Evolutionary conservation across 2,113 vertebrate species (phyloP).

Genomic region (Gulo gulo): DNA sequence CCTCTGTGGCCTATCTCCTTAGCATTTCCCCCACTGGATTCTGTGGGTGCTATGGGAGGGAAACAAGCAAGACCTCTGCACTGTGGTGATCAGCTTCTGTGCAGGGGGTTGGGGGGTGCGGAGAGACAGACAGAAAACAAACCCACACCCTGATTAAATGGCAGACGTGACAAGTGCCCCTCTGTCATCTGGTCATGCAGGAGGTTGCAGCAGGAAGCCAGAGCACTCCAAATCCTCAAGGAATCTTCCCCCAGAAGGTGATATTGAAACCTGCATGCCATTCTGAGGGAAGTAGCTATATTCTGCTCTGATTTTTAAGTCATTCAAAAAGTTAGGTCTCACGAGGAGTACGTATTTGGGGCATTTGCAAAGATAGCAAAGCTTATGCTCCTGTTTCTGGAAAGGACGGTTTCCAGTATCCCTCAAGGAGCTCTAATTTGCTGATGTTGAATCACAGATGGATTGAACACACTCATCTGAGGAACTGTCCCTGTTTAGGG

Average conservation of each 20-base stretch:
- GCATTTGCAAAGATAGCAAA: background rate
- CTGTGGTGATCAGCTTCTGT: background rate
- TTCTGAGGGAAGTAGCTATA: background rate
- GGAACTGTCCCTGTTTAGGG: background rate
- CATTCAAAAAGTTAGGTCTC: background rate
- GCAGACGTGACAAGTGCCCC: background rate
- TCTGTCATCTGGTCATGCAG: background rate
- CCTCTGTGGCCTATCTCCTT: background rate
- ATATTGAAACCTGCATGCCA: background rate
- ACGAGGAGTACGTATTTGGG: background rate
- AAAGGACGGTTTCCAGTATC: background rate
- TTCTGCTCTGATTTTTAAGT: background rate
- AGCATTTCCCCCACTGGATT: background rate
- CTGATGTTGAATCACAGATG: background rate
- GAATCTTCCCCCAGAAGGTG: background rate
- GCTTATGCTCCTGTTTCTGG: background rate
- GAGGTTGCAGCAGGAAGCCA: background rate
- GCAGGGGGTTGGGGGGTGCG: rapidly evolving
- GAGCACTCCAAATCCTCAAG: background rate
- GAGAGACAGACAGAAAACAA: background rate
- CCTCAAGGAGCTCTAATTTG: background rate
- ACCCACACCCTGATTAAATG: background rate
- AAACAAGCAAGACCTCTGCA: background rate
- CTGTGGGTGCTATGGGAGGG: background rate
- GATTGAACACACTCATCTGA: background rate